Evolutionary conservation across 2,888 invertebrate species (phyloP).

Genomic region (Drosophila melanocephala): DNA sequence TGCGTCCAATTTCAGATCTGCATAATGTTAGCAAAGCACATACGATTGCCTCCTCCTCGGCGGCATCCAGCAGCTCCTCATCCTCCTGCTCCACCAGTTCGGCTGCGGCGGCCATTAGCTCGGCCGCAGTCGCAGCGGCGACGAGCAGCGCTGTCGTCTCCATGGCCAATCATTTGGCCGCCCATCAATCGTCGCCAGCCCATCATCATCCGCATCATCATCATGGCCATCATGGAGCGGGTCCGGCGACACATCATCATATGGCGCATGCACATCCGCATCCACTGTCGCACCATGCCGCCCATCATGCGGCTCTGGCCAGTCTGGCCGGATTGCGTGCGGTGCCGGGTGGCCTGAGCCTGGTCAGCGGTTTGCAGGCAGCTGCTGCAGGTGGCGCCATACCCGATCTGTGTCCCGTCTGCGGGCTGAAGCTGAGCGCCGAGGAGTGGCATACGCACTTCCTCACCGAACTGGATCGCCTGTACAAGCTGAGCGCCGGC

Average conservation of each 20-base stretch:
- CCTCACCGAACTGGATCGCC: conserved; percentile 89
- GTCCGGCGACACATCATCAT: conserved; percentile 66
- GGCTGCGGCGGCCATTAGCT: conserved; percentile 69
- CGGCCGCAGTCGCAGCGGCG: conserved; percentile 59
- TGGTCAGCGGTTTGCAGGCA: conserved; percentile 68
- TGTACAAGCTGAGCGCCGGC: conserved; percentile 88
- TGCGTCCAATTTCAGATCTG: conserved; percentile 65
- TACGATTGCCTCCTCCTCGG: conserved; percentile 68
- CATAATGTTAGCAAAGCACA: conserved; percentile 66
- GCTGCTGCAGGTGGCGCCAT: conserved; percentile 79
- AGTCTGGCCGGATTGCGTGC: conserved; percentile 78
- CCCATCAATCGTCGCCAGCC: conserved; percentile 62
- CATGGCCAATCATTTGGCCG: conserved; percentile 71
- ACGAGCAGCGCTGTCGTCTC: conserved; percentile 66
- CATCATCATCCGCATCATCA: conserved; percentile 50
- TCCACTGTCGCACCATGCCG: conserved; percentile 76
- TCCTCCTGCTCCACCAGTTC: conserved; percentile 75
- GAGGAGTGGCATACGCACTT: conserved; percentile 90
- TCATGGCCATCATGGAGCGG: conserved; percentile 61
- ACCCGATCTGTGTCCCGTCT: conserved; percentile 88
- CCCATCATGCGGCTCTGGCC: conserved; percentile 78
- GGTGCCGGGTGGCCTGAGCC: conserved; percentile 70
- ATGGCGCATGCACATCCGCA: conserved; percentile 73
- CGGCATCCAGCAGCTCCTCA: conserved; percentile 73
- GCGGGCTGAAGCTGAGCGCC: conserved; percentile 89